Percentiles rank a stretch among this genome's conserved stretches.
Evolutionary conservation across 2,797 vertebrate genomes (phyloP).

Genomic region (Poecilia velifera): DNA sequence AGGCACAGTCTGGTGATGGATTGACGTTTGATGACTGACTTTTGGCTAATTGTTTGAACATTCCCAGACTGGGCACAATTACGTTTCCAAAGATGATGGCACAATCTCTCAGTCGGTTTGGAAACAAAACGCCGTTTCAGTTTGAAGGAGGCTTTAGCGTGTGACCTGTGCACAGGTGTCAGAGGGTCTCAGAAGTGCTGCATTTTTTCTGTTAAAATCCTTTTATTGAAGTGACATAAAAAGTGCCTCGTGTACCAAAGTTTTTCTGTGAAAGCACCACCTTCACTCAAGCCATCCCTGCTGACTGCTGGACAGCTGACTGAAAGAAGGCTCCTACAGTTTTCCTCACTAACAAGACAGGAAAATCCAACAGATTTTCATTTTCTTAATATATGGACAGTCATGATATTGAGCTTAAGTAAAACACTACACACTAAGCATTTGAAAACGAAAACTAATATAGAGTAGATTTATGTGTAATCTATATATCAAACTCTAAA

Average conservation of each 20-base stretch:
- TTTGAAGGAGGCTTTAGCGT: neutral
- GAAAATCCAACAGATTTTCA: neutral
- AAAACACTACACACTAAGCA: neutral
- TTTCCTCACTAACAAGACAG: neutral
- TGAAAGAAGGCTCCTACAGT: neutral
- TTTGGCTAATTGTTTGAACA: conserved; percentile 37
- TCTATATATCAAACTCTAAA: neutral
- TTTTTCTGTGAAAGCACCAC: neutral
- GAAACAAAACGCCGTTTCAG: conserved; percentile 55
- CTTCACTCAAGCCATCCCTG: neutral
- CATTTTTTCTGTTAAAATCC: neutral
- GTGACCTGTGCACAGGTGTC: neutral
- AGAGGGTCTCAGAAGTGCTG: neutral
- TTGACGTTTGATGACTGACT: conserved; percentile 54
- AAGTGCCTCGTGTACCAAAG: neutral
- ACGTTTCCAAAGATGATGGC: conserved; percentile 36
- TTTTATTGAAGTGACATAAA: neutral
- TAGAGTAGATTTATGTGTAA: neutral
- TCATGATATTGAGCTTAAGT: neutral
- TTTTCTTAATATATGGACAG: neutral
- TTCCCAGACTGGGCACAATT: conserved; percentile 22
- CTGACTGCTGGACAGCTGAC: neutral
- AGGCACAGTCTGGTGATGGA: conserved; percentile 28
- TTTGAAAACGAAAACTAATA: neutral
- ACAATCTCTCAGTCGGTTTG: conserved; percentile 28